Evolutionary conservation across 1,140 invertebrate genomes (phyloP), one percentile per base, ranked within the genome.

Genomic region (Drosophila lini): DNA sequence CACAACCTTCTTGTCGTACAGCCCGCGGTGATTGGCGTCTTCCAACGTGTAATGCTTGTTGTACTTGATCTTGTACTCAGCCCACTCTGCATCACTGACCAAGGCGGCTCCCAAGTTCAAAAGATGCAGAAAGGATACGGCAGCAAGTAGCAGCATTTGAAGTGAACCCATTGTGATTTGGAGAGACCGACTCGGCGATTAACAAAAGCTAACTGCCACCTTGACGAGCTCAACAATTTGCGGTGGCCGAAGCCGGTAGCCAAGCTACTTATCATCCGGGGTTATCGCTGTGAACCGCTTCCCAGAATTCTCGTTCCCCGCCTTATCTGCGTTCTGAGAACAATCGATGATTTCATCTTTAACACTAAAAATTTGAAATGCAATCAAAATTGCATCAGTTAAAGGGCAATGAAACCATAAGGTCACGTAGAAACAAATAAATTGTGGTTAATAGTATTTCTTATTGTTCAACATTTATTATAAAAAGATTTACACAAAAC

Each of bases 71-170:
- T 65, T 48, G 28, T 48, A 68, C 19, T 22, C 8, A 3, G 19
- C n/a, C 64, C 64, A 68, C 3, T 68, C 64, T 13, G 2, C 25
- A 9, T 28, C 19, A 10, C 41, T 67, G 16, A 68, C 64, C 15
- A 1, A 3, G 19, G 13, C 9, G 3, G 19, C 8, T 22, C 32
- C 50, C 19, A 22, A 10, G 32, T 28, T 3, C 19, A 52, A 19
- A 5, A 68, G 28, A 6, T 28, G 40, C 8, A 52, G 36, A 3
- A 64, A 7, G 7, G 8, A 2, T 4, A 50, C 19, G 6, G 6
- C 36, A 16, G 5, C 15, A 5, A n/a, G 10, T 6, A 41, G 5
- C 11, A 38, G 7, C 5, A 28, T 22, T 5, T 34, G 44, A 15
- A 16, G 34, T 3, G 28, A 34, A 11, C 10, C 3, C 64, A 67